Evolutionary conservation across 2,888 invertebrate genomes (phyloP), one percentile per base, ranked within the genome.

Genomic region (Drosophila sordidapex): DNA sequence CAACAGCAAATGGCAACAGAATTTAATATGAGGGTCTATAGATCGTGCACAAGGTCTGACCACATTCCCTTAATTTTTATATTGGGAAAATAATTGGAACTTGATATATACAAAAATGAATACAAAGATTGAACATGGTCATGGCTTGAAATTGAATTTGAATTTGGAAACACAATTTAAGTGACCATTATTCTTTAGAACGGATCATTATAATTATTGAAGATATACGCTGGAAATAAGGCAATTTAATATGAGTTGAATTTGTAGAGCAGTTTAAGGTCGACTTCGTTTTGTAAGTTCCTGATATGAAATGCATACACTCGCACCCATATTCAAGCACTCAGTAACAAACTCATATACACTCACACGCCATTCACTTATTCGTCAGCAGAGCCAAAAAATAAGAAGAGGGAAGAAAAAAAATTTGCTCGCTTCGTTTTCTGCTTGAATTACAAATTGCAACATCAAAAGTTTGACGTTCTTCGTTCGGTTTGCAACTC

Each of bases 381-480:
- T 79, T 81, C 78, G 75, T 80, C 78, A 62, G 81, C 59, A 63
- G 63, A 64, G 57, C 46, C 53, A 81, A 72, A 46, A 56, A 57
- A 54, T 49, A 40, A 29, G 49, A 13, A 70, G 64, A 46, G 53
- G 57, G 52, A 48, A 67, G 46, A 15, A 82, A 83, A 88, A 88
- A 83, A 82, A 84, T 81, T 76, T 89, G 74, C 70, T 82, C 84
- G 82, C 90, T 90, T 91, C 90, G 91, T 91, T 90, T 90, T 91
- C 90, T 90, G 91, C 90, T 90, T 90, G 91, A 91, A 89, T 91
- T 90, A 91, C 91, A 90, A 90, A 91, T 90, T 90, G 90, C 87
- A 89, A 90, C 91, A 90, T 91, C 91, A 90, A 91, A 91, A 90
- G 91, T 90, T 91, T 90, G 91, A 90, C 89, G 83, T 91, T 88